Evolutionary conservation across 2,888 invertebrate species (phyloP).

Genomic region (Microplitis deprimator): DNA sequence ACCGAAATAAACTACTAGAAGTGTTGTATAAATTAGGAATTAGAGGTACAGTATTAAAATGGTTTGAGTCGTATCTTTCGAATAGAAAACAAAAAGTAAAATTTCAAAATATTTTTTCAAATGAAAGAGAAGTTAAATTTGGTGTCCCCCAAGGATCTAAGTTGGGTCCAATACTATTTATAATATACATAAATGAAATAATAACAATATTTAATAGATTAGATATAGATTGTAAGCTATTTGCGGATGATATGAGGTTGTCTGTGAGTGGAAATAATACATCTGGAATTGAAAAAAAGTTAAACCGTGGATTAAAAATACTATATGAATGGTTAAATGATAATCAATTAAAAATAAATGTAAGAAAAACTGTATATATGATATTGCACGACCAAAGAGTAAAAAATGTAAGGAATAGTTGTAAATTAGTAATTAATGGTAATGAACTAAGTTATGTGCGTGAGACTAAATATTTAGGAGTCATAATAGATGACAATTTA

Average conservation of each 20-base stretch:
- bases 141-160: slow-evolving; percentile 34
- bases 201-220: neutral
- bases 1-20: slow-evolving; percentile 29
- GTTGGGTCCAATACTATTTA: slow-evolving; percentile 27
- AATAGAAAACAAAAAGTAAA: slow-evolving; percentile 27
- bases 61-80: slow-evolving; percentile 39
- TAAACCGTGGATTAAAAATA: neutral
- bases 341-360: slow-evolving; percentile 9
- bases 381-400: neutral
- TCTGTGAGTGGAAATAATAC: no score
- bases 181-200: slow-evolving; percentile 23
- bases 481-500: neutral
- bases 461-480: neutral
- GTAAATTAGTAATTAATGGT: neutral
- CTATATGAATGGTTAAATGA: neutral
- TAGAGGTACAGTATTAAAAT: slow-evolving; percentile 12
- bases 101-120: neutral
- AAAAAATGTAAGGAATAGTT: neutral
- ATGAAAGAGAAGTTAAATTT: neutral
- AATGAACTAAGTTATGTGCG: neutral
- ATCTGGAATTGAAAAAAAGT: neutral
- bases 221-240: slow-evolving; percentile 10
- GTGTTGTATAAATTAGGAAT: slow-evolving; percentile 33
- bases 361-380: slow-evolving; percentile 10
- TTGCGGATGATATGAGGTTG: slow-evolving; percentile 26